Percentiles rank a stretch among this genome's conserved stretches.
Evolutionary conservation across 2,797 vertebrate genomes (phyloP).

Genomic region (Thunnus albacares): DNA sequence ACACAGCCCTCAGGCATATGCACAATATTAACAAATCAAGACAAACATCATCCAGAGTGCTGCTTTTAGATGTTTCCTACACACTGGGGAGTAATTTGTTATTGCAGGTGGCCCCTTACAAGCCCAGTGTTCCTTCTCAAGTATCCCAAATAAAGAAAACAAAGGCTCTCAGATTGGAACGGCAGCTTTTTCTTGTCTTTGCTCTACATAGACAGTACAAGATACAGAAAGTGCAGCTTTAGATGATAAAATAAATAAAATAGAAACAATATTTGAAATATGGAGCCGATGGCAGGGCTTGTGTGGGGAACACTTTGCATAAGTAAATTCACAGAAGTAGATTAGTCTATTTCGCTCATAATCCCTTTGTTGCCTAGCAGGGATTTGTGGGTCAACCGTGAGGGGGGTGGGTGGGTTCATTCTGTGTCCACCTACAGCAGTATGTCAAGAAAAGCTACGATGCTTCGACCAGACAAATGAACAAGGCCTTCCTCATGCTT

Average conservation of each 20-base stretch:
- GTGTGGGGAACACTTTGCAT: constrained; percentile 55
- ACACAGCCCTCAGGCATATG: constrained; percentile 48
- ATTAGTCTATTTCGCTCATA: constrained; percentile 72
- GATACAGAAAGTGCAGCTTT: background rate
- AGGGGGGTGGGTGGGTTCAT: constrained; percentile 33
- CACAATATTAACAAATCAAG: constrained; percentile 75
- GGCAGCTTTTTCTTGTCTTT: constrained; percentile 25
- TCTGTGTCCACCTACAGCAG: constrained; percentile 54
- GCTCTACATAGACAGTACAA: constrained; percentile 1
- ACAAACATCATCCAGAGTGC: constrained; percentile 57
- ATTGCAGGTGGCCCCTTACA: constrained; percentile 76
- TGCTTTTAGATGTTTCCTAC: constrained; percentile 74
- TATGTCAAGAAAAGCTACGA: constrained; percentile 29
- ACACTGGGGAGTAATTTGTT: constrained; percentile 78
- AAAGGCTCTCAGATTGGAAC: constrained; percentile 48
- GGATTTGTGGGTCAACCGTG: constrained; percentile 76
- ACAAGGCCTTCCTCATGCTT: constrained; percentile 29
- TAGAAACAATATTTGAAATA: constrained; percentile 14
- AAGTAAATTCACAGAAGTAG: constrained; percentile 64
- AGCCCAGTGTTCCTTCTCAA: constrained; percentile 66
- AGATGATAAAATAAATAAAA: constrained; percentile 27
- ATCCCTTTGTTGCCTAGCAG: constrained; percentile 74
- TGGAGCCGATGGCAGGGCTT: constrained; percentile 20
- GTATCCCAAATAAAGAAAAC: constrained; percentile 72
- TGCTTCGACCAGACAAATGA: constrained; percentile 55